Conservation (phyloP, 1,140 invertebrate genomes). For the Forficula auricularia region DNA sequence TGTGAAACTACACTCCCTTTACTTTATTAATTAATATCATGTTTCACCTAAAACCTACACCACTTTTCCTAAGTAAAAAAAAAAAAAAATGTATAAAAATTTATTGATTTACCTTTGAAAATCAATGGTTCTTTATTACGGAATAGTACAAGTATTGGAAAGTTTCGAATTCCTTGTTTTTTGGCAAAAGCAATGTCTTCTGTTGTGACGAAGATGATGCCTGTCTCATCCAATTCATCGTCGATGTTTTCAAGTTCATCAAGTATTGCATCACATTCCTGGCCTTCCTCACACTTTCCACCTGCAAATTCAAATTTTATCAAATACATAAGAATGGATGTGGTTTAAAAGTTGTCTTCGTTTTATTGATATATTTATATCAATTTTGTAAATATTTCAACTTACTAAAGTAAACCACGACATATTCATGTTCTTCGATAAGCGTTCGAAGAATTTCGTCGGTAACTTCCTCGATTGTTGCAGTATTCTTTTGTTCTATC, state of each 20-base stretch:
- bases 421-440: slow-evolving; percentile 81
- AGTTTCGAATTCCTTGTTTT: slow-evolving; percentile 66
- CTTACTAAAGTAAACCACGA: slow-evolving; percentile 83
- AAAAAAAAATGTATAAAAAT: slow-evolving; percentile 7
- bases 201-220: slow-evolving; percentile 84
- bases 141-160: slow-evolving; percentile 77
- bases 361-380: no score
- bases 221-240: slow-evolving; percentile 80
- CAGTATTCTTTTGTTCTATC: slow-evolving; percentile 72
- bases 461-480: slow-evolving; percentile 87
- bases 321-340: not conserved
- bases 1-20: no score
- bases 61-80: no score
- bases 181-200: slow-evolving; percentile 66
- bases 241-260: slow-evolving; percentile 82
- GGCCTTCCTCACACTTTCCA: slow-evolving; percentile 70
- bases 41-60: no score
- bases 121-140: slow-evolving; percentile 71
- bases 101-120: slow-evolving; percentile 40
- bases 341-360: no score
- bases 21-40: no score
- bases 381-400: no score
- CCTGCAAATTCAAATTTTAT: slow-evolving; percentile 27
- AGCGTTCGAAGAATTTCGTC: slow-evolving; percentile 76
- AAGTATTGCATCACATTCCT: slow-evolving; percentile 66